Conservation (phyloP, 2,113 vertebrate genomes). For the Ramphastos sulfuratus region DNA sequence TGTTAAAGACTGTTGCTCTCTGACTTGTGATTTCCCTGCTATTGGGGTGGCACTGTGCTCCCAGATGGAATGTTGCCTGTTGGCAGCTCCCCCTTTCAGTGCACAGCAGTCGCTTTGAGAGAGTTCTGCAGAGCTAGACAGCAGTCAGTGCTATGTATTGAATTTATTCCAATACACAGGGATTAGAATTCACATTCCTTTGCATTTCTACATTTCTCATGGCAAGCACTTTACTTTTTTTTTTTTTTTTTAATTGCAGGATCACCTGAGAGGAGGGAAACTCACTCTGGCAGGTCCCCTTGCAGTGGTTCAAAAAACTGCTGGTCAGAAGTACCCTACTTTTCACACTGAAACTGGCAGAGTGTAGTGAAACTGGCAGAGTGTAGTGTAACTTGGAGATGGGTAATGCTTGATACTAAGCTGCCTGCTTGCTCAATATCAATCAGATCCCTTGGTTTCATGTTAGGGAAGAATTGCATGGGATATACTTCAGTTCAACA, state of each 20-base stretch:
- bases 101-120: background rate
- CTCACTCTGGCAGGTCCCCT: accelerated
- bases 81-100: background rate
- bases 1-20: background rate
- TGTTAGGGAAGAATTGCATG: background rate
- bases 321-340: background rate
- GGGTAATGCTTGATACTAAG: background rate
- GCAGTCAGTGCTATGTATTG: background rate
- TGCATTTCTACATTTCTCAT: background rate
- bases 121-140: background rate
- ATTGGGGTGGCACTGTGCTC: accelerated
- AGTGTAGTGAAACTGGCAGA: background rate
- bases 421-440: background rate
- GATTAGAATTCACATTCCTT: background rate
- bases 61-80: background rate
- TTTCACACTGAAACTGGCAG: background rate
- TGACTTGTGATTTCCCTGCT: background rate
- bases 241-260: background rate
- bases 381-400: background rate
- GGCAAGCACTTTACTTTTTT: background rate
- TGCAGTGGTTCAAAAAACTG: background rate
- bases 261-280: background rate
- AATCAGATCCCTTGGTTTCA: background rate
- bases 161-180: background rate
- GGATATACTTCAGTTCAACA: background rate